phyloP scores from a whole-genome alignment of 1,140 invertebrate genomes.

The Physella acuta region DNA sequence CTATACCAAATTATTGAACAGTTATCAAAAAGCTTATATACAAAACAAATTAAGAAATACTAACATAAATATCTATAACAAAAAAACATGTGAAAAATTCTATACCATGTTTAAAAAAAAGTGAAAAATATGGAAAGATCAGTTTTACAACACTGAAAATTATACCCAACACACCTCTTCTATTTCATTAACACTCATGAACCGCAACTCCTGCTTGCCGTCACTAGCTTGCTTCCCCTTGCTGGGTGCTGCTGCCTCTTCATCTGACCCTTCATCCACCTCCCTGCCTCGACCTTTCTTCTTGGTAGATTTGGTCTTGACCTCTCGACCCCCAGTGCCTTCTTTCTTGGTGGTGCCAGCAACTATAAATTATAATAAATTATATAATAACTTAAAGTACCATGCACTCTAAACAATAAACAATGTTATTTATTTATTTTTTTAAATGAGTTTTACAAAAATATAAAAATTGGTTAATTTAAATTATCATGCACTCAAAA shows the following conservation, averaged over 20 bases:
- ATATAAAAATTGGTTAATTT: no score
- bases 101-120: no score
- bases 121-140: background rate
- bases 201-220: constrained; percentile 63
- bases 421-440: no score
- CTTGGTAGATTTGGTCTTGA: constrained; percentile 92
- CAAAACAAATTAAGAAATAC: no score
- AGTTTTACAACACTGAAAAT: background rate
- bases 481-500: no score
- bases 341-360: constrained; percentile 60
- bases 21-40: no score
- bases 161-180: constrained; percentile 54
- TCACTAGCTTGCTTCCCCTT: constrained; percentile 27
- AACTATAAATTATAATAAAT: no score
- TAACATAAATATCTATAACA: background rate
- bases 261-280: constrained; percentile 52
- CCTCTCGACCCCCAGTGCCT: constrained; percentile 89
- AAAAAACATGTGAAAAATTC: background rate
- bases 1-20: no score
- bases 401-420: no score
- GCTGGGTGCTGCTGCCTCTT: constrained; percentile 48
- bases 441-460: no score
- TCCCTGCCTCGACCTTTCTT: constrained; percentile 68
- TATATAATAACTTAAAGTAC: no score
- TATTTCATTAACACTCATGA: constrained; percentile 73